Evolutionary conservation across 2,113 vertebrate genomes (phyloP), one percentile per base, ranked within the genome.

Genomic region (Athene cunicularia): DNA sequence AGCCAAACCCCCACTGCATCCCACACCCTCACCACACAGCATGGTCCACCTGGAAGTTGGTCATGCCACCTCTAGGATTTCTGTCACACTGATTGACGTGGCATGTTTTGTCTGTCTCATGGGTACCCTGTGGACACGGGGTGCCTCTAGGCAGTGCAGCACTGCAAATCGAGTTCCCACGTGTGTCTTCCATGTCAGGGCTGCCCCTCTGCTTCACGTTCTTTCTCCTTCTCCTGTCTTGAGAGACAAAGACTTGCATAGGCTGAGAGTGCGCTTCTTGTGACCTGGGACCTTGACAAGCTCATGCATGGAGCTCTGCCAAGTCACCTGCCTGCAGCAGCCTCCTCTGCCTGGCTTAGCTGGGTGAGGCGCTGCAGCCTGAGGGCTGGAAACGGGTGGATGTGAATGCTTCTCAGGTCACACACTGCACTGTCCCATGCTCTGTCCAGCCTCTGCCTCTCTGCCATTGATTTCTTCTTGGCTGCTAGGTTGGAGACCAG

Each of bases 371-470:
- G 4, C 16, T 86, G 19, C 47, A 79, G 74, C 45, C 27, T 27
- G 56, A 4, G 41, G 41, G 10, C 0, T 62, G 47, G 80, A 64
- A 43, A 37, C 0, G 5, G 19, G 39, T 35, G 35, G 12, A 17
- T 64, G 43, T 3, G 63, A 86, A 5, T 26, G 10, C 30, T 71
- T 87, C 24, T 30, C 2, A 15, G 30, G 37, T 59, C 80, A 83
- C 35, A n/a, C 10, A 3, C 0, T n/a, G 41, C 32, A 21, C 27
- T 1, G 2, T 9, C 20, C 32, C 0, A 1, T 21, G 37, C 56
- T 56, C 62, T 93, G 55, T 35, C 8, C 1, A 2, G 28, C 19
- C 63, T 68, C 76, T 63, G n/a, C 28, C 43, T 81, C 53, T 72
- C 73, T 88, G 89, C 22, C 15, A 12, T 4, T 37, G 37, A 8